Conservation (phyloP, 2,797 vertebrate species). For the Acomys russatus region DNA sequence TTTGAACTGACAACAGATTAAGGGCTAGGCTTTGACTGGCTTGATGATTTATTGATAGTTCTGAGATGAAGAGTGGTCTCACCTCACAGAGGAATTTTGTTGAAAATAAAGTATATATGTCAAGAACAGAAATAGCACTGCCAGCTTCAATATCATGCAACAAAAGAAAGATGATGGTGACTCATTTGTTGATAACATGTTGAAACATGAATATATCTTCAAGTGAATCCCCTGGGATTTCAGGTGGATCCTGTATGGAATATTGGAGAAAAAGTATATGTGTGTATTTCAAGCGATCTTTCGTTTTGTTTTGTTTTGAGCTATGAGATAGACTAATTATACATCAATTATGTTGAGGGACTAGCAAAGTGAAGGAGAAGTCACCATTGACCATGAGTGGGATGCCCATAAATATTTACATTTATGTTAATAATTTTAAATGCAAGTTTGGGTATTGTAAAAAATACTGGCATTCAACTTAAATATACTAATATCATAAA, state of each 20-base stretch:
- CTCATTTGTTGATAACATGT: not conserved
- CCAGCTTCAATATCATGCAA: not conserved
- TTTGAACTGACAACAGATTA: not conserved
- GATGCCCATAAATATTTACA: not conserved
- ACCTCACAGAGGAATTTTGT: not conserved
- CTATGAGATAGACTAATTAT: not conserved
- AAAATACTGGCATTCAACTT: not conserved
- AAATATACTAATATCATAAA: not conserved
- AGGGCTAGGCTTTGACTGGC: not conserved
- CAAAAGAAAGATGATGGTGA: not conserved
- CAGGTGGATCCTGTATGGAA: not conserved
- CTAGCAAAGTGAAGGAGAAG: not conserved
- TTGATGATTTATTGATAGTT: not conserved
- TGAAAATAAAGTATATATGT: not conserved
- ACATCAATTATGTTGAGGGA: not conserved
- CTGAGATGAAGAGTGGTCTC: not conserved
- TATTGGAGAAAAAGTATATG: not conserved
- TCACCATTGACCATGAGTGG: not conserved
- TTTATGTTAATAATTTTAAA: not conserved
- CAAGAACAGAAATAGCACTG: not conserved
- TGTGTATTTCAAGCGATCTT: not conserved
- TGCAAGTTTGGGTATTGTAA: not conserved
- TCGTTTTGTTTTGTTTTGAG: not conserved
- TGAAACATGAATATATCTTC: not conserved
- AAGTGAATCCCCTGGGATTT: not conserved